phyloP scores from a whole-genome alignment of 2,888 invertebrate genomes.

The Drosophila koepferae region DNA sequence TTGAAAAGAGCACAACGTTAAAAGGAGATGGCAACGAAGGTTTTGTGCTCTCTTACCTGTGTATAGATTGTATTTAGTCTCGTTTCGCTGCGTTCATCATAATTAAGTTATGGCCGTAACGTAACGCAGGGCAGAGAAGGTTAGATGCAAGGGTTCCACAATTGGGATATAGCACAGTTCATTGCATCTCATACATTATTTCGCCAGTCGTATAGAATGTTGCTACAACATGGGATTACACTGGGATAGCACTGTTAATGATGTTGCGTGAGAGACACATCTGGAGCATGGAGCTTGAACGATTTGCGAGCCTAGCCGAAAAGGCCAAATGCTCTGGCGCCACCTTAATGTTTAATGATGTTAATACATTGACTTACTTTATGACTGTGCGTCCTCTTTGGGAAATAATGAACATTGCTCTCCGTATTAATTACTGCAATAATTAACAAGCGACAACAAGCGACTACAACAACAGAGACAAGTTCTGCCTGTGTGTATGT shows the following conservation, averaged over 20 bases:
- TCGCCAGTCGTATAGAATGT: conserved; percentile 13
- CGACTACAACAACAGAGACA: conserved; percentile 45
- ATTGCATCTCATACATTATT: conserved; percentile 46
- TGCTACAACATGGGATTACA: conserved; percentile 59
- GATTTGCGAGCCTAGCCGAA: conserved; percentile 29
- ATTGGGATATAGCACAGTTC: conserved; percentile 42
- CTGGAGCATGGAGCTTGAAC: conserved; percentile 19
- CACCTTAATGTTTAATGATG: conserved; percentile 58
- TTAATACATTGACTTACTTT: conserved; percentile 45
- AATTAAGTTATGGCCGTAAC: conserved; percentile 58
- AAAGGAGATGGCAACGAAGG: neutral
- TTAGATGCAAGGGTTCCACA: neutral
- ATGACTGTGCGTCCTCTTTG: conserved; percentile 23
- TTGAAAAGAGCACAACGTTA: neutral
- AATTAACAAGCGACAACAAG: conserved; percentile 60
- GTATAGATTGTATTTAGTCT: conserved; percentile 37
- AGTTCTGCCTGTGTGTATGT: conserved; percentile 24
- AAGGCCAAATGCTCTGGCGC: conserved; percentile 6
- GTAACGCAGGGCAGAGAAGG: neutral
- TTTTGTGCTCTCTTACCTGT: conserved; percentile 23
- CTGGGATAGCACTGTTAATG: conserved; percentile 63
- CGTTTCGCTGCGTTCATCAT: conserved; percentile 55
- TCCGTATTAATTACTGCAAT: conserved; percentile 75
- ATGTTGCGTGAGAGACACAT: conserved; percentile 39
- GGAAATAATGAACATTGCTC: conserved; percentile 72